Evolutionary conservation across 2,888 invertebrate genomes (phyloP), one percentile per base, ranked within the genome.

Genomic region (Himalopsyche japonica): DNA sequence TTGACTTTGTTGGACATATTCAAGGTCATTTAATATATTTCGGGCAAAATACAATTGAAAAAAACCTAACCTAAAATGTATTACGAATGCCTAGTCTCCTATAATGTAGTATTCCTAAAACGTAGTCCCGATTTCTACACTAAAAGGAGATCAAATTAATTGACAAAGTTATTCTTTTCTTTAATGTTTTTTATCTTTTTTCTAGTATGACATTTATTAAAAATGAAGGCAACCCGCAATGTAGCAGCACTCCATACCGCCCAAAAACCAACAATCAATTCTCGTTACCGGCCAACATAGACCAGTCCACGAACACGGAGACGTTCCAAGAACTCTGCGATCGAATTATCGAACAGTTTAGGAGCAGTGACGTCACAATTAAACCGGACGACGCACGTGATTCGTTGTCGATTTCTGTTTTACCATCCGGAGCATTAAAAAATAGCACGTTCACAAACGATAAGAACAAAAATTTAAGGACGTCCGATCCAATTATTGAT

Each of bases 251-350:
- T n/a, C 87, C 87, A 1, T 82, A 85, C 30, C 82, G 77, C 57
- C 47, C 49, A 4, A 82, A 84, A 78, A 18, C 49, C 1, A 30
- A 20, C 30, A 30, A 32, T 70, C 37, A 80, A 20, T 30, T 10
- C 18, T 27, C 32, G 15, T 20, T 6, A 64, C 43, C 80, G 20
- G 30, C 27, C 3, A 49, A 57, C 6, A 49, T 82, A 7, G 84
- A 87, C 48, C 85, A 86, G 80, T 82, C 84, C 12, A 92, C 92
- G 0, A 92, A 92, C 88, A 92, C 92, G 0, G 88, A 87, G 64
- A 89, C 90, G 86, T 91, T 92, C 8, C 92, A 92, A 84, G 91
- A 92, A 7, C 92, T 90, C 83, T 92, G 92, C 37, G 88, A 90
- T 85, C 91, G 91, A 5, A 88, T 92, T 27, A 91, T 92, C 1